Evolutionary conservation across 2,797 vertebrate species (phyloP), one percentile per base, ranked within the genome.

Genomic region (Falco biarmicus): DNA sequence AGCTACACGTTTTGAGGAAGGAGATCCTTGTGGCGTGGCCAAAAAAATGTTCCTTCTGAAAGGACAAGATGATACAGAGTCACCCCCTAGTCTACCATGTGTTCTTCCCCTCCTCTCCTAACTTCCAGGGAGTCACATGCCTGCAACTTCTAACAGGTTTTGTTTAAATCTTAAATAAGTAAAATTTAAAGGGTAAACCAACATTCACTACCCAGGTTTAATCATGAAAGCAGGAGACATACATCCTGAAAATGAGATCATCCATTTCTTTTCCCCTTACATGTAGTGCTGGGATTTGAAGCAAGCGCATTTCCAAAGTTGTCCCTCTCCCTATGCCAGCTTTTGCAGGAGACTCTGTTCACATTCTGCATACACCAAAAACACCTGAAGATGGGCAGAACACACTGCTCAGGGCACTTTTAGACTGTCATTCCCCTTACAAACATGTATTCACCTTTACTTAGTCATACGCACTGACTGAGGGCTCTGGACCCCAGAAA

Each of bases 1-100:
- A 57, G 57, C 50, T 41, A 31, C 18, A 64, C 76, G 53, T 64
- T 95, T 94, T 94, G 78, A 92, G 86, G 81, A 93, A 87, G 48
- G 54, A 89, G 28, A 60, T 65, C 53, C 66, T 93, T 91, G 81
- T 80, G 91, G 89, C 71, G 39, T 5, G 6, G n/a, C 39, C 31
- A 89, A 84, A 93, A 85, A 82, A 11, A 17, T 15, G 28, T 70
- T 14, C 32, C 16, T 69, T 76, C 64, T 77, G 41, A 89, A 74
- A 89, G 31, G 5, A 87, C 43, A 14, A 71, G 60, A 66, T 85
- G 87, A 83, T 34, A 68, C 37, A 83, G 39, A 11, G 37, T 91
- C 93, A 91, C 66, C 10, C 66, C 12, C 19, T 41, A 13, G 29
- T 20, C 1, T 47, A 31, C 17, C 1, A 2, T 20, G 48, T 53